Evolutionary conservation across 1,140 invertebrate genomes (phyloP), one percentile per base, ranked within the genome.

Genomic region (Sinonovacula constricta): DNA sequence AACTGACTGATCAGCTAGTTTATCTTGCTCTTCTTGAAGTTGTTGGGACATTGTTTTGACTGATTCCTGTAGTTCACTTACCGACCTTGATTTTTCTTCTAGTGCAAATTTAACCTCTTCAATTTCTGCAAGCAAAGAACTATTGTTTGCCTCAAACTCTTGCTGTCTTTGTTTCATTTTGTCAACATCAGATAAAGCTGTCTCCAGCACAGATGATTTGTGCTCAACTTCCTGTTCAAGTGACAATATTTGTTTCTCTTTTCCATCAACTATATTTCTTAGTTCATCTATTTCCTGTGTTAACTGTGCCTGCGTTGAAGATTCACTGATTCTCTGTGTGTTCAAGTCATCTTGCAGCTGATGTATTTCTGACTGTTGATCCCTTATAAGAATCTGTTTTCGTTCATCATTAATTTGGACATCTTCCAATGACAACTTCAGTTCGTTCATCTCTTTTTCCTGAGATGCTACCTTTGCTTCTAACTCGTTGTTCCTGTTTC

Each of bases 221-320:
- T 36, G 30, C 30, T 63, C 36, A 18, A 54, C 57, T 53, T 69
- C 75, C 34, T 68, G 30, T 26, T 57, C 33, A 14, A 33, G 39
- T n/a, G 57, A 57, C 57, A 28, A 63, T 22, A 63, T 1, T 53
- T 78, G 31, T 59, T 78, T 65, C 53, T 78, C 31, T 10, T 54
- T 30, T 49, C 24, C 31, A 28, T 70, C 30, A 34, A 69, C n/a
- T 70, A 62, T 59, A 24, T 69, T 28, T 18, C 45, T 59, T 18
- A 70, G 56, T 31, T 63, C 75, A 22, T 28, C 22, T 7, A 77
- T 30, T 45, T 30, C 26, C 15, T 66, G 26, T 22, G 33, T 36
- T 18, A 39, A 26, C 30, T 18, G 12, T 10, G n/a, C 53, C 60
- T 31, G 7, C 33, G 26, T 57, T 60, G 34, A 7, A 5, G 12